A percentile compares a stretch with the other conserved stretches of the same genome.
Evolutionary conservation across 2,113 vertebrate species (phyloP).

Genomic region (Cyphomyrus discorhynchus): DNA sequence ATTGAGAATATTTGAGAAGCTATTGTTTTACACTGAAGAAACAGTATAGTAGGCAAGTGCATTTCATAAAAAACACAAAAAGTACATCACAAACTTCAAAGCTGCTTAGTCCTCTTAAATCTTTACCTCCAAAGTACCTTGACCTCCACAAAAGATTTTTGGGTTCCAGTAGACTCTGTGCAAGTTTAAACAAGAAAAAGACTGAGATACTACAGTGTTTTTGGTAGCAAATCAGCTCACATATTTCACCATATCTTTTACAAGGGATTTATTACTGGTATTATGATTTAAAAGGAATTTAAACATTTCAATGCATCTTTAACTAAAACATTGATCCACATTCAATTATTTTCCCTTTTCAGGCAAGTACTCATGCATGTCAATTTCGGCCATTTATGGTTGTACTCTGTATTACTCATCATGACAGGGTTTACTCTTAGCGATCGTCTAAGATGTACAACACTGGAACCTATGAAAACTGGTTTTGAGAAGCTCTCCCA

Average conservation of each 20-base stretch:
- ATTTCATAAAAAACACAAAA: conserved; percentile 75
- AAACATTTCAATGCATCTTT: background rate
- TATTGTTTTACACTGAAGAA: conserved; percentile 93
- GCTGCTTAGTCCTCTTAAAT: conserved; percentile 74
- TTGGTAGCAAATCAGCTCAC: background rate
- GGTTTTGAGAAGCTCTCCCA: conserved; percentile 66
- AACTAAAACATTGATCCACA: background rate
- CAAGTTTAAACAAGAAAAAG: background rate
- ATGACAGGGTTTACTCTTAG: conserved; percentile 25
- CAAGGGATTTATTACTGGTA: background rate
- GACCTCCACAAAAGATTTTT: conserved; percentile 61
- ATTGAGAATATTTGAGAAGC: conserved; percentile 85
- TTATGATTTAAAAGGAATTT: conserved; percentile 5
- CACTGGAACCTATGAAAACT: conserved; percentile 81
- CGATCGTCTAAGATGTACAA: conserved; percentile 32
- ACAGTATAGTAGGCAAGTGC: conserved; percentile 98
- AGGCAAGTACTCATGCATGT: background rate
- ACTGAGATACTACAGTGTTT: conserved; percentile 2
- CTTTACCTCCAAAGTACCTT: conserved; percentile 53
- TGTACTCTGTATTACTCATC: conserved; percentile 13
- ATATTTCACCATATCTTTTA: background rate
- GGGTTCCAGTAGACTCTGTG: conserved; percentile 78
- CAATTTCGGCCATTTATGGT: conserved; percentile 11
- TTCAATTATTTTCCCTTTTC: background rate
- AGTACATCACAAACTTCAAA: conserved; percentile 82